phyloP scores from a whole-genome alignment of 2,888 invertebrate species.

The Eupithecia exiguata region DNA sequence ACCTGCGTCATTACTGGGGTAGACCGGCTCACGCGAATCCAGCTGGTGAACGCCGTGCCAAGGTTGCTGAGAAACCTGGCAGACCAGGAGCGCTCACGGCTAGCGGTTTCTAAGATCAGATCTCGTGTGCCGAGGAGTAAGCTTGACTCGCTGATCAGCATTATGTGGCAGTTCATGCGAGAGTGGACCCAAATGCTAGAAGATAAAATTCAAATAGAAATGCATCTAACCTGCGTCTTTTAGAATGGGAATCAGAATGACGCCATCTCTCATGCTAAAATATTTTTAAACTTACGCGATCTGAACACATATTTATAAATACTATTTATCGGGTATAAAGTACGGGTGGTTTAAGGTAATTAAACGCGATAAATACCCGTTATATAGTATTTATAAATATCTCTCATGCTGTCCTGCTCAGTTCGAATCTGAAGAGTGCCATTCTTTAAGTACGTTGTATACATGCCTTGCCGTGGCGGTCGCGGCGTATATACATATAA shows the following conservation, averaged over 20 bases:
- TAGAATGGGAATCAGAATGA: not conserved
- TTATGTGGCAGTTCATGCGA: constrained; percentile 64
- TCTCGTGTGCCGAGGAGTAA: constrained; percentile 66
- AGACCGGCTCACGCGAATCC: constrained; percentile 61
- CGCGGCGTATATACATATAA: not conserved
- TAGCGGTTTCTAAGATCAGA: constrained; percentile 62
- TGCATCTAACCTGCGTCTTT: not conserved
- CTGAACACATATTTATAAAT: too few relatives aligned
- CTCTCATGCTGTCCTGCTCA: not conserved
- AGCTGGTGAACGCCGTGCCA: constrained; percentile 62
- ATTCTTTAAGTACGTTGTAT: too few relatives aligned
- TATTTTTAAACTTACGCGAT: too few relatives aligned
- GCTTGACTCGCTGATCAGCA: constrained; percentile 65
- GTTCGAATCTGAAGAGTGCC: not conserved
- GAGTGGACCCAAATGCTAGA: constrained; percentile 73
- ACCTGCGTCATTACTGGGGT: constrained; percentile 41
- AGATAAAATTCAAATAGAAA: constrained; percentile 14
- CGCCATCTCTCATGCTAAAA: not conserved
- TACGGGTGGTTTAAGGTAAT: too few relatives aligned
- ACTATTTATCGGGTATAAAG: too few relatives aligned
- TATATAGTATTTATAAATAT: too few relatives aligned
- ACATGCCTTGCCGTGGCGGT: not conserved
- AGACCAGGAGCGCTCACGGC: constrained; percentile 70
- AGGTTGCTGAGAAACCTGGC: constrained; percentile 61
- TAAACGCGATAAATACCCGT: too few relatives aligned